These are phyloP conservation scores for Lamellibrachia satsuma DNA, from an alignment of 2,888 invertebrate genomes.

Conservation along the genomic window DNA sequence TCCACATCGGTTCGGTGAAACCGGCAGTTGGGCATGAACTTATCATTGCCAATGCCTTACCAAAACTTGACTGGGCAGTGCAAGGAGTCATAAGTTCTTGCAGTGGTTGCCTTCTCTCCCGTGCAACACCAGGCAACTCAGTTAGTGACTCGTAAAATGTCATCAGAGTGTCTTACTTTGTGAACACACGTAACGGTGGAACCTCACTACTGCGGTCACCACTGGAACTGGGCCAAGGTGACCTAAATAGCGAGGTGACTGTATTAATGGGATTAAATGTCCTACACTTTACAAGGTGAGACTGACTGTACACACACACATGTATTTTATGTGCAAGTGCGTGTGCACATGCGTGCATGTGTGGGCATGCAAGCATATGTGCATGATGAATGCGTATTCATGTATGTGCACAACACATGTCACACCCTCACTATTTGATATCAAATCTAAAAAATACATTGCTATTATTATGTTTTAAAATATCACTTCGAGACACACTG, in stretches of 20 bases:
- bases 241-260: too few relatives aligned
- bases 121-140: too few relatives aligned
- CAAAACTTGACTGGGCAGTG: too few relatives aligned
- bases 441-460: background rate
- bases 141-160: background rate
- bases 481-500: background rate
- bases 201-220: too few relatives aligned
- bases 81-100: too few relatives aligned
- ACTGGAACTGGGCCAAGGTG: too few relatives aligned
- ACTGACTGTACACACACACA: background rate
- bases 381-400: background rate
- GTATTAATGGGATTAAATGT: too few relatives aligned
- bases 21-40: too few relatives aligned
- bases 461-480: background rate
- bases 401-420: background rate
- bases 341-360: background rate
- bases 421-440: background rate
- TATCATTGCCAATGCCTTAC: too few relatives aligned
- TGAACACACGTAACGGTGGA: too few relatives aligned
- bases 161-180: background rate
- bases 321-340: background rate
- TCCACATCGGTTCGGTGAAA: too few relatives aligned
- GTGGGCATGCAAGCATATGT: background rate
- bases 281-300: background rate
- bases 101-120: too few relatives aligned